phyloP scores from a whole-genome alignment of 2,888 invertebrate genomes.

The Drosophila silvestris region DNA sequence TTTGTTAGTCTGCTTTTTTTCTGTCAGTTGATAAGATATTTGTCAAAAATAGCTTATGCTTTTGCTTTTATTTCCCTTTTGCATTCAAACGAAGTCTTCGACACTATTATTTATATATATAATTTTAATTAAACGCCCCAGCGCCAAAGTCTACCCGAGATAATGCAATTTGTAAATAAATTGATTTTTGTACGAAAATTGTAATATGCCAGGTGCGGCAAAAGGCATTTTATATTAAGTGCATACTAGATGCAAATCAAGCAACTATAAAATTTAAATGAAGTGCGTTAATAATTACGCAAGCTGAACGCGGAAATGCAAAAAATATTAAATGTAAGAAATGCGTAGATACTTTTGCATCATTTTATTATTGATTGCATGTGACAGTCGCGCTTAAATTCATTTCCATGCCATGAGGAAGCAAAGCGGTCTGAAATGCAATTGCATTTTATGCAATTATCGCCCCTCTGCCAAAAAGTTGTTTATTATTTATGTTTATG shows the following conservation, averaged over 20 bases:
- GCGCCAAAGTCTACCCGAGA: slow-evolving; percentile 19
- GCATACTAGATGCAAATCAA: slow-evolving; percentile 39
- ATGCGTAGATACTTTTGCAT: slow-evolving; percentile 58
- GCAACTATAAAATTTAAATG: slow-evolving; percentile 39
- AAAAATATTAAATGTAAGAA: slow-evolving; percentile 11
- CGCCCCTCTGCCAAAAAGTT: slow-evolving; percentile 23
- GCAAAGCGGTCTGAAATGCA: slow-evolving; percentile 21
- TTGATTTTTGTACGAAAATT: slow-evolving; percentile 33
- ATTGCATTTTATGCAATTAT: slow-evolving; percentile 18
- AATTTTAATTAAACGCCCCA: slow-evolving; percentile 8
- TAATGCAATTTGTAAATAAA: slow-evolving; percentile 1
- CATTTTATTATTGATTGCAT: slow-evolving; percentile 60
- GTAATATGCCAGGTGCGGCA: slow-evolving; percentile 6
- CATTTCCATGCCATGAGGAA: slow-evolving; percentile 48
- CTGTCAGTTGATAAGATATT: slow-evolving; percentile 32
- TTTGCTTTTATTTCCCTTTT: slow-evolving; percentile 8
- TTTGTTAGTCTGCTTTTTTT: not conserved
- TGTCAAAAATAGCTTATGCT: slow-evolving; percentile 9
- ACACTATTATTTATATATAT: slow-evolving; percentile 30
- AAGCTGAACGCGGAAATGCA: slow-evolving; percentile 63
- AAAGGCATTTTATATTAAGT: slow-evolving; percentile 21
- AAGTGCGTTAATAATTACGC: slow-evolving; percentile 51
- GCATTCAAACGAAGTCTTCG: slow-evolving; percentile 17
- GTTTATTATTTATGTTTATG: slow-evolving; percentile 3
- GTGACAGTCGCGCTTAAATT: slow-evolving; percentile 32